A percentile compares a stretch with the other conserved stretches of the same genome.
These are phyloP conservation scores for Gallirallus australis DNA, from an alignment of 2,797 vertebrate genomes.

Conservation along the genomic window DNA sequence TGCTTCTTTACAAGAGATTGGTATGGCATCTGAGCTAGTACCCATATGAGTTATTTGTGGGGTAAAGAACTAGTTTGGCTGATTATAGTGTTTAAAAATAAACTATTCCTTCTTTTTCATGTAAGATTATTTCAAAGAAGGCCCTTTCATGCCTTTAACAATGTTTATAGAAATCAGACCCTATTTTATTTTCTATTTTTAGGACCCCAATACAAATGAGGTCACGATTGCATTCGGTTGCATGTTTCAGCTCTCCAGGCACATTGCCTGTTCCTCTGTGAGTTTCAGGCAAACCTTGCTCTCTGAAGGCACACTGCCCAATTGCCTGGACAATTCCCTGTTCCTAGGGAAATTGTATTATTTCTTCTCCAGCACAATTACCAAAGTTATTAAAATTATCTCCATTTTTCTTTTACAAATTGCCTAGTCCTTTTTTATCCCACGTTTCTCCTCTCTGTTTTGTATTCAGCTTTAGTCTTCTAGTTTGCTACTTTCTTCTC, in stretches of 20 bases:
- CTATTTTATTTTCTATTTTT: not conserved
- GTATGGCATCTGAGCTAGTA: not conserved
- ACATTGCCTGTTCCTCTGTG: not conserved
- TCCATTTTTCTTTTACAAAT: not conserved
- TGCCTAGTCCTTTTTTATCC: not conserved
- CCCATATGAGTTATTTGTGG: not conserved
- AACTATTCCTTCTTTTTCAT: not conserved
- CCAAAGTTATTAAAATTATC: not conserved
- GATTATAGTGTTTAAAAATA: not conserved
- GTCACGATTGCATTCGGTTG: not conserved
- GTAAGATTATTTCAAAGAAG: not conserved
- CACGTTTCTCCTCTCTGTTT: not conserved
- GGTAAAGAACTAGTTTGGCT: not conserved
- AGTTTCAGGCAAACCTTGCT: not conserved
- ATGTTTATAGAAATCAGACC: not conserved
- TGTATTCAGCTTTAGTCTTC: not conserved
- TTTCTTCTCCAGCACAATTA: conserved; percentile 13
- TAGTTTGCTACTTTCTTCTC: not conserved
- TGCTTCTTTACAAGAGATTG: not conserved
- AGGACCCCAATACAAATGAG: not conserved
- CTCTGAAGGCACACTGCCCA: not conserved
- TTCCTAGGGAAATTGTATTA: not conserved
- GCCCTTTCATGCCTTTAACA: not conserved
- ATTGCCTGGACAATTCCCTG: not conserved
- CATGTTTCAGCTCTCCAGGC: not conserved